Percentiles rank a stretch among this genome's conserved stretches.
Evolutionary conservation across 2,113 vertebrate species (phyloP).

Genomic region (Clarias macrocephalus): DNA sequence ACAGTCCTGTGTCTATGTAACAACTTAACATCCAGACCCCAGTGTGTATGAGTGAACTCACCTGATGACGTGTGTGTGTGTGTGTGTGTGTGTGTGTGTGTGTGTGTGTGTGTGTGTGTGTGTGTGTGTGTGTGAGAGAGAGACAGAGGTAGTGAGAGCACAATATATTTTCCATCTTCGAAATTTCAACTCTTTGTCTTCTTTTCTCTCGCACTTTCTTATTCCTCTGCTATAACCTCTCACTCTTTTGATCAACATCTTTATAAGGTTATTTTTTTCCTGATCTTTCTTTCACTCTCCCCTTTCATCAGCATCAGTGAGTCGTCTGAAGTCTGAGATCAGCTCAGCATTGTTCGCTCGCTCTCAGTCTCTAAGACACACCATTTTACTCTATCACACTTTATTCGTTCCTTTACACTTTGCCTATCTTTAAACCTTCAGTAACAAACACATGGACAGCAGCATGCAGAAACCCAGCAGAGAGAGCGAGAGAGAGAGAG

Average conservation of each 20-base stretch:
- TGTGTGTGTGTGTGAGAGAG: neutral
- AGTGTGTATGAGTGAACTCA: neutral
- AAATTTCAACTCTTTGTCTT: neutral
- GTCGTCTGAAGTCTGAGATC: neutral
- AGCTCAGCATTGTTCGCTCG: neutral
- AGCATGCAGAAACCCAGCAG: neutral
- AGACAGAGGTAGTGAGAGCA: neutral
- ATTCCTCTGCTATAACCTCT: neutral
- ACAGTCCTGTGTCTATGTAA: neutral
- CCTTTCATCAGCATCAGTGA: neutral
- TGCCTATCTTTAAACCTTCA: constrained; percentile 8
- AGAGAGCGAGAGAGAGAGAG: neutral
- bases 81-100: neutral
- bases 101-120: neutral
- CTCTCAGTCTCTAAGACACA: neutral
- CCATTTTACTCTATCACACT: neutral
- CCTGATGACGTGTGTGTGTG: constrained; percentile 1
- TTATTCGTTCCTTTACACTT: neutral
- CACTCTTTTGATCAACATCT: neutral
- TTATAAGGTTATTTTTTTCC: neutral
- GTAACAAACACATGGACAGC: neutral
- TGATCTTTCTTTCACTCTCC: neutral
- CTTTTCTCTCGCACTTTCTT: neutral
- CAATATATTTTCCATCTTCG: neutral
- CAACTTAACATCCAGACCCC: neutral